Evolutionary conservation across 2,113 vertebrate species (phyloP).

Genomic region (Austrofundulus limnaeus): DNA sequence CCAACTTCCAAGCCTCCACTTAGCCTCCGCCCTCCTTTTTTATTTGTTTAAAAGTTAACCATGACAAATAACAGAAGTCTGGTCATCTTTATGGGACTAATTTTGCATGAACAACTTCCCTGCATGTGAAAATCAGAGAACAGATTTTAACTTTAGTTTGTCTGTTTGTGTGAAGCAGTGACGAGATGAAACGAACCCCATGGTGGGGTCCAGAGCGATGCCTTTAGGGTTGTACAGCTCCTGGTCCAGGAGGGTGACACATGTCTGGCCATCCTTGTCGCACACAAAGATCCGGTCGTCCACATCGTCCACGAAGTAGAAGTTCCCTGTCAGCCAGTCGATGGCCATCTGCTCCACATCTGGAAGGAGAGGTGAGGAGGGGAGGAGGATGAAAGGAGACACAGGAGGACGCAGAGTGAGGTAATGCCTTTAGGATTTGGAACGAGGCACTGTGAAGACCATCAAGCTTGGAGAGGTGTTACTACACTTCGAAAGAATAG

Average conservation of each 20-base stretch:
- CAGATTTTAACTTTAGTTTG: neutral
- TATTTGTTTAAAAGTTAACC: slow-evolving; percentile 35
- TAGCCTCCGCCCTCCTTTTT: neutral
- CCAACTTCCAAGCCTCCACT: slow-evolving; percentile 25
- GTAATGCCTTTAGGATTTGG: slow-evolving; percentile 6
- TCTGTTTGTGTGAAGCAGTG: neutral
- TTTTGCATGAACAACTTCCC: neutral
- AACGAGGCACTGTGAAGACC: too few species aligned
- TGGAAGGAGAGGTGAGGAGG: slow-evolving; percentile 69
- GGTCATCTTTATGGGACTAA: neutral
- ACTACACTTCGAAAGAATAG: neutral
- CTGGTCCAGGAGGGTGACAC: slow-evolving; percentile 93
- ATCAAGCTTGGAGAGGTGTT: neutral
- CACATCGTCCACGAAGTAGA: slow-evolving; percentile 98
- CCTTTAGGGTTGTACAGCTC: slow-evolving; percentile 98
- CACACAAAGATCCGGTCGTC: slow-evolving; percentile 97
- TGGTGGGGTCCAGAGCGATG: slow-evolving; percentile 92
- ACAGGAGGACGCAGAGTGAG: neutral
- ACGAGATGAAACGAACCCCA: slow-evolving; percentile 84
- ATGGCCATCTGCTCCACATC: slow-evolving; percentile 99
- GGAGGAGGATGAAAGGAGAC: slow-evolving; percentile 2
- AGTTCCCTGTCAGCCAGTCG: slow-evolving; percentile 98
- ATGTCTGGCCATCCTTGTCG: slow-evolving; percentile 90
- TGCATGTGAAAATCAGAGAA: neutral
- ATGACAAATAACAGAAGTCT: slow-evolving; percentile 11